A percentile compares a stretch with the other conserved stretches of the same genome.
phyloP scores from a whole-genome alignment of 2,113 vertebrate species.

The Cochlearius cochlearius region DNA sequence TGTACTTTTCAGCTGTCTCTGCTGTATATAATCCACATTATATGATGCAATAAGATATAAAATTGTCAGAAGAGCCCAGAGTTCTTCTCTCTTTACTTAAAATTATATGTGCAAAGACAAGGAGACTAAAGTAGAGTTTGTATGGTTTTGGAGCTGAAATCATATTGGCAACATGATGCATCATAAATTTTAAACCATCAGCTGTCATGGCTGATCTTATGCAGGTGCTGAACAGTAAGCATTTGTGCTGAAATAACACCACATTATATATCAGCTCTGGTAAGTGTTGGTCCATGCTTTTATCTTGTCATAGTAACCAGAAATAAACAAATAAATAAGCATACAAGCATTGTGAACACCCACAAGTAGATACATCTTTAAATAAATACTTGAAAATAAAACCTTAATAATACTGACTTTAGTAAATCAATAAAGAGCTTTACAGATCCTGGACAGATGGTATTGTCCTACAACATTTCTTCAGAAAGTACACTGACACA shows the following conservation, averaged over 20 bases:
- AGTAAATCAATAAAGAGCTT: not conserved
- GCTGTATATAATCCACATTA: constrained; percentile 21
- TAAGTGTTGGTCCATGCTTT: not conserved
- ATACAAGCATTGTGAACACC: not conserved
- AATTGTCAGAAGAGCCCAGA: constrained; percentile 29
- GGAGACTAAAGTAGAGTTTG: not conserved
- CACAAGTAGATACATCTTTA: not conserved
- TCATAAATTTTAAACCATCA: constrained; percentile 29
- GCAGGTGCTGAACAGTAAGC: not conserved
- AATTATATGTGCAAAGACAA: not conserved
- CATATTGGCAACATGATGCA: not conserved
- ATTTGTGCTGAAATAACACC: not conserved
- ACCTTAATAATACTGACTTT: not conserved
- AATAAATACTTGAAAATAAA: not conserved
- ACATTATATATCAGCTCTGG: not conserved
- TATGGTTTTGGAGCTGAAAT: constrained; percentile 1
- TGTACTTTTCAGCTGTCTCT: constrained; percentile 11
- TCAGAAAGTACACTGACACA: not conserved
- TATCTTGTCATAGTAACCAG: not conserved
- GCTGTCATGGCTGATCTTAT: not conserved
- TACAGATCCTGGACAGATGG: not conserved
- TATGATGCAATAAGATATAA: constrained; percentile 27
- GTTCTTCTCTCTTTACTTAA: not conserved
- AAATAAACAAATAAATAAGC: not conserved
- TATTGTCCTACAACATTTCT: not conserved